Evolutionary conservation across 2,113 vertebrate genomes (phyloP).

Genomic region (Penelope pileata): DNA sequence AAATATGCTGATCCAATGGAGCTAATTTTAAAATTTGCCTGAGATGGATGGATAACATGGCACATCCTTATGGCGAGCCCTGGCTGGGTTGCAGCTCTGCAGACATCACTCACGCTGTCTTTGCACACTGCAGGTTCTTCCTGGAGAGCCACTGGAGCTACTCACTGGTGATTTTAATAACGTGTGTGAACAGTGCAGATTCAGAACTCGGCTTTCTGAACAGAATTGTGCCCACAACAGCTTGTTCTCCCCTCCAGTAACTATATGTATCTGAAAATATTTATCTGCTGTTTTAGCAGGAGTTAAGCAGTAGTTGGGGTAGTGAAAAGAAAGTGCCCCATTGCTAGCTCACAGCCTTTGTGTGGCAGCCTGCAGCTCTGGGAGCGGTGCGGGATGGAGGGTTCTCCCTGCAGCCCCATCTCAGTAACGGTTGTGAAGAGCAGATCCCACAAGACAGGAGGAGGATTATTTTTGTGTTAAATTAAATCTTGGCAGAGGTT

Average conservation of each 20-base stretch:
- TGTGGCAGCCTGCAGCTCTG: background rate
- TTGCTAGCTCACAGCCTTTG: background rate
- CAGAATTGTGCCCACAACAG: background rate
- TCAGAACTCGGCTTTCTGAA: background rate
- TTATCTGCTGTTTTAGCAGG: background rate
- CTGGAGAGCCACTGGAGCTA: background rate
- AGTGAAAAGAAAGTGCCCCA: background rate
- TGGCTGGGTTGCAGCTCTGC: background rate
- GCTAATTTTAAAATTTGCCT: background rate
- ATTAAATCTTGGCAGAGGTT: background rate
- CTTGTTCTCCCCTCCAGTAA: background rate
- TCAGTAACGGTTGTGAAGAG: fast-evolving
- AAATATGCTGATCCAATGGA: background rate
- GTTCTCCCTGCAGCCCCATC: background rate
- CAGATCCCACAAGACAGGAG: fast-evolving
- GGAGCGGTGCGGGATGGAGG: background rate
- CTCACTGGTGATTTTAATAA: background rate
- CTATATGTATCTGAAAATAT: background rate
- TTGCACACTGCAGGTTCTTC: background rate
- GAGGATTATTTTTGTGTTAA: background rate
- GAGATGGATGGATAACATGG: background rate
- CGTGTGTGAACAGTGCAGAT: background rate
- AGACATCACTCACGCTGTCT: background rate
- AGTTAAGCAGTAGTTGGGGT: background rate
- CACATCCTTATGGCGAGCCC: background rate